phyloP scores from a whole-genome alignment of 2,113 vertebrate genomes.

The Sakesphorus luctuosus region DNA sequence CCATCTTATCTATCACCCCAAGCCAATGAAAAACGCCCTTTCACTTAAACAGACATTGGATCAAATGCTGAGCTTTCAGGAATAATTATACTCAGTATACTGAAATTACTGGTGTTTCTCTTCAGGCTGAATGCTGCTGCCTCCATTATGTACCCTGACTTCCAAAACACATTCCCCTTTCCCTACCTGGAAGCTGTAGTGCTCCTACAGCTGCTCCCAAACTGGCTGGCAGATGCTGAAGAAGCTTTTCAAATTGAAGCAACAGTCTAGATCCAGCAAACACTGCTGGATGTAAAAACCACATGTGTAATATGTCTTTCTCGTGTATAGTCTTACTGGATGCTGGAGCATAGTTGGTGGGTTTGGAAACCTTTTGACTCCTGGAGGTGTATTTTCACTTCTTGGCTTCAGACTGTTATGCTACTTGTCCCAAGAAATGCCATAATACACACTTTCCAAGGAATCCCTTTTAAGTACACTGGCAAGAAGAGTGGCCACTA shows the following conservation, averaged over 20 bases:
- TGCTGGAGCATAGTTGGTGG: not conserved
- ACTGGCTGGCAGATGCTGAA: not conserved
- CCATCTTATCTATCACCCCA: conserved; percentile 29
- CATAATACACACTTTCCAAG: not conserved
- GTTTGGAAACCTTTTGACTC: not conserved
- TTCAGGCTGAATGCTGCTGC: not conserved
- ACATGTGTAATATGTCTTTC: not conserved
- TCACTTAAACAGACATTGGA: conserved; percentile 33
- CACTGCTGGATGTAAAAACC: not conserved
- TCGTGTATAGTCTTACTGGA: not conserved
- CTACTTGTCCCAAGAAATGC: not conserved
- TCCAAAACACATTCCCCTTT: not conserved
- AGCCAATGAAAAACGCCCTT: conserved; percentile 27
- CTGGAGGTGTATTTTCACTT: not conserved
- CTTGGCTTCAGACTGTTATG: not conserved
- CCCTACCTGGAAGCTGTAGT: not conserved
- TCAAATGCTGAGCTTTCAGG: conserved; percentile 13
- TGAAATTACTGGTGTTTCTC: not conserved
- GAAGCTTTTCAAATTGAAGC: not conserved
- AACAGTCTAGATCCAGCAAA: not conserved
- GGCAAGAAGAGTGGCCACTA: not conserved
- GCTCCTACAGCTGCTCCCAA: not conserved
- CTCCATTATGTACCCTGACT: not conserved
- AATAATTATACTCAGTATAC: conserved; percentile 5
- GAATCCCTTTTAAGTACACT: not conserved